A percentile compares a stretch with the other conserved stretches of the same genome.
These are phyloP conservation scores for Lophochroa leadbeateri DNA, from an alignment of 2,113 vertebrate genomes.

Conservation along the genomic window DNA sequence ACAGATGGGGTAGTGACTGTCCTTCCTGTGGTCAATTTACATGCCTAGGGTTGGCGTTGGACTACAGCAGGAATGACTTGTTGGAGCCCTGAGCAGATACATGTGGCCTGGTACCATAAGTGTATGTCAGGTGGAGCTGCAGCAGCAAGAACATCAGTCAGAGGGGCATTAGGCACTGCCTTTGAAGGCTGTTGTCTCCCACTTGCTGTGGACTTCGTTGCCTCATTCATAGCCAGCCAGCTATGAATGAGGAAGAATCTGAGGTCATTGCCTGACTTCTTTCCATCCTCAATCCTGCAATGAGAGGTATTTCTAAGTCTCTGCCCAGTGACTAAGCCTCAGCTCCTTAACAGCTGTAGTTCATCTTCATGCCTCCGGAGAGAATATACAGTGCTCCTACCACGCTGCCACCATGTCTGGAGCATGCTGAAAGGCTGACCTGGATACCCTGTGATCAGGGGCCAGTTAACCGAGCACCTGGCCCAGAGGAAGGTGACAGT, in stretches of 20 bases:
- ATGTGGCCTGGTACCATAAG: background rate
- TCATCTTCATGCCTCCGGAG: accelerated
- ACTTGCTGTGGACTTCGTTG: background rate
- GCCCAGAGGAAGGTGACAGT: background rate
- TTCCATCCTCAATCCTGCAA: background rate
- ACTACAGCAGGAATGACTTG: background rate
- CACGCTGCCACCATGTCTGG: accelerated
- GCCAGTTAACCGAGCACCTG: background rate
- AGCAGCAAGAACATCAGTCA: background rate
- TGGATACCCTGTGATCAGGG: background rate
- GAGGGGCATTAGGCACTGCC: background rate
- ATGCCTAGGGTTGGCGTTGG: background rate
- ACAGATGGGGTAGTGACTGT: background rate
- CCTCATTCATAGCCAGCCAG: background rate
- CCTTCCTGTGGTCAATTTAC: background rate
- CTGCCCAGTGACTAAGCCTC: background rate
- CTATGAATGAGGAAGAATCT: background rate
- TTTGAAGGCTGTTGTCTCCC: background rate
- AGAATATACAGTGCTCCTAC: background rate
- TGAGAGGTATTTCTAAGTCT: background rate
- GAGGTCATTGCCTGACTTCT: background rate
- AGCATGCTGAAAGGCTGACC: background rate
- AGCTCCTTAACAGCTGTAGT: background rate
- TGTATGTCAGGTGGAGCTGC: background rate
- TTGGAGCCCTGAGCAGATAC: background rate